Evolutionary conservation across 2,797 vertebrate species (phyloP), one percentile per base, ranked within the genome.

Genomic region (Bryconaethiops microstoma): DNA sequence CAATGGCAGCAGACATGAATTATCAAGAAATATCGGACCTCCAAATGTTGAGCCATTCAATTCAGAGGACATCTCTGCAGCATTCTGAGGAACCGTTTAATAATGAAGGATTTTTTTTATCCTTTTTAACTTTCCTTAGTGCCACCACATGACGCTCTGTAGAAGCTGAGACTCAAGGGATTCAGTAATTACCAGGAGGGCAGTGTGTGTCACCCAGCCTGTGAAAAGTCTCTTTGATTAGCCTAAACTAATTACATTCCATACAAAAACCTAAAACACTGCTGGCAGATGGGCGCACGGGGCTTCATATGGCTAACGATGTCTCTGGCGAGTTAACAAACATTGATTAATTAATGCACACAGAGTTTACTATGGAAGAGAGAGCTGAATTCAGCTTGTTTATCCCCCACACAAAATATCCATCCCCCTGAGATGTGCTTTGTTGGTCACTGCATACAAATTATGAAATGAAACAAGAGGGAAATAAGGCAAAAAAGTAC

Each of bases 261-360:
- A 79, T 78, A 88, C 74, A 88, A 87, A 83, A 82, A 70, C 83
- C 71, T 78, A 63, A 60, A 14, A 2, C 85, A 84, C 70, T 70
- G 42, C 25, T 62, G 77, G 74, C 81, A 85, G 81, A 81, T 39
- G 42, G 65, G 19, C 23, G 72, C 63, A 13, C 50, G 73, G 79
- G 83, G 72, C 79, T 88, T 82, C 21, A 6, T 10, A 19, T 60
- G 62, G 78, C 60, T 67, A 84, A 84, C 69, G 29, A 45, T 14
- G 48, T 75, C 75, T 79, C 79, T 67, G 59, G 65, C 74, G 68
- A 76, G 59, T 63, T 84, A 67, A 81, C 77, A 74, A 74, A 77
- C 76, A 83, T 39, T 23, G 59, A 52, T 82, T 85, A 59, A 85
- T 85, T 83, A 86, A 83, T 82, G 77, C 25, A 73, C 29, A 50